Evolutionary conservation across 2,113 vertebrate genomes (phyloP).

Genomic region (Puntigrus tetrazona): DNA sequence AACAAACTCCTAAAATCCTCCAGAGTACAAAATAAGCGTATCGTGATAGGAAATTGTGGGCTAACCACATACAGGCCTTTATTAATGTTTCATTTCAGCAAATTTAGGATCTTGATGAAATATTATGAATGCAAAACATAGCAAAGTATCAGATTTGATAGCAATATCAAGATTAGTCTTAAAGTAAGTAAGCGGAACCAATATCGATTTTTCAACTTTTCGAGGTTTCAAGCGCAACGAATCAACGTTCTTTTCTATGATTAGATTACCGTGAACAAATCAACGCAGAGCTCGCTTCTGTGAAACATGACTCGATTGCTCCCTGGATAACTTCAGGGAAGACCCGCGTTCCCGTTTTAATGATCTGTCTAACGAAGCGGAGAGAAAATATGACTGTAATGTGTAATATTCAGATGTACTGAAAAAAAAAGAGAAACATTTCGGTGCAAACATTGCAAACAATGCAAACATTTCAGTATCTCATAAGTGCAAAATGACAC

Average conservation of each 20-base stretch:
- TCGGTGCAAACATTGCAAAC: no score
- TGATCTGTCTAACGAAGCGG: neutral
- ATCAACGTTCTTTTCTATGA: neutral
- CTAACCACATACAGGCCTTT: neutral
- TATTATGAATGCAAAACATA: neutral
- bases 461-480: constrained; percentile 28
- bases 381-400: neutral
- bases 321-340: neutral
- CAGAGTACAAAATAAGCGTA: neutral
- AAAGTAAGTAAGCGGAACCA: neutral
- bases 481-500: constrained; percentile 44
- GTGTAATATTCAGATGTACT: neutral
- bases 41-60: neutral
- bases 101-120: neutral
- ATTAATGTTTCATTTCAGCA: neutral
- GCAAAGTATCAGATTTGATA: neutral
- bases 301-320: constrained; percentile 2
- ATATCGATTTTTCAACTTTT: neutral
- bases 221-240: neutral
- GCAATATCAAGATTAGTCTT: neutral
- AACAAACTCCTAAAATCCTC: neutral
- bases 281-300: neutral
- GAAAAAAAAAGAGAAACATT: no score
- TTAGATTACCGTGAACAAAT: neutral
- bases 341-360: neutral